These are phyloP conservation scores for western clawed frog (Xenopus tropicalis) DNA, from an alignment of 2,113 vertebrate species.

Conservation along the genomic window DNA sequence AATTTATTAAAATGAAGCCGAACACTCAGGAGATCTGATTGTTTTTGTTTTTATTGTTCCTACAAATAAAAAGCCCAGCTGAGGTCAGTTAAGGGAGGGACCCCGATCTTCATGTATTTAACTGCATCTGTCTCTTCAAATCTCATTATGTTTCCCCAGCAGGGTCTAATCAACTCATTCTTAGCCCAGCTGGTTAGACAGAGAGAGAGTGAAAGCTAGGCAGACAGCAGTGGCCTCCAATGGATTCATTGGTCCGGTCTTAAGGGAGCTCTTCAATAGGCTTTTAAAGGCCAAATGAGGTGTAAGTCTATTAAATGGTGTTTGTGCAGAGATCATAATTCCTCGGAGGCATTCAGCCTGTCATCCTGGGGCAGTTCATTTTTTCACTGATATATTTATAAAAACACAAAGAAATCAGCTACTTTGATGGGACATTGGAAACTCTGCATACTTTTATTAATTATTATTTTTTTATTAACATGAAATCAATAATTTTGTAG, in stretches of 20 bases:
- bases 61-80: slow-evolving; percentile 28
- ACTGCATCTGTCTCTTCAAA: slow-evolving; percentile 58
- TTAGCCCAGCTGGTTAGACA: slow-evolving; percentile 68
- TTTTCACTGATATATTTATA: slow-evolving; percentile 62
- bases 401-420: slow-evolving; percentile 42
- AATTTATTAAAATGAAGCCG: slow-evolving; percentile 34
- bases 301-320: slow-evolving; percentile 84
- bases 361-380: slow-evolving; percentile 74
- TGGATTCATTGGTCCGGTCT: slow-evolving; percentile 58
- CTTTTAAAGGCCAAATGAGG: slow-evolving; percentile 82
- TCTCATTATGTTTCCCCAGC: slow-evolving; percentile 72
- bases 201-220: slow-evolving; percentile 51
- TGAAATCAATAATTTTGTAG: no score
- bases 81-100: slow-evolving; percentile 27
- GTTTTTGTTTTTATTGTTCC: slow-evolving; percentile 39
- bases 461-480: no score
- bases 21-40: slow-evolving; percentile 39
- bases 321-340: slow-evolving; percentile 73
- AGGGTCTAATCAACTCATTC: slow-evolving; percentile 73
- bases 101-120: slow-evolving; percentile 2
- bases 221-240: slow-evolving; percentile 59
- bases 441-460: not conserved
- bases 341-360: slow-evolving; percentile 68
- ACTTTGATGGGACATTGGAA: not conserved
- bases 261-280: slow-evolving; percentile 75